Evolutionary conservation across 2,113 vertebrate species (phyloP).

Genomic region (Sapajus apella): DNA sequence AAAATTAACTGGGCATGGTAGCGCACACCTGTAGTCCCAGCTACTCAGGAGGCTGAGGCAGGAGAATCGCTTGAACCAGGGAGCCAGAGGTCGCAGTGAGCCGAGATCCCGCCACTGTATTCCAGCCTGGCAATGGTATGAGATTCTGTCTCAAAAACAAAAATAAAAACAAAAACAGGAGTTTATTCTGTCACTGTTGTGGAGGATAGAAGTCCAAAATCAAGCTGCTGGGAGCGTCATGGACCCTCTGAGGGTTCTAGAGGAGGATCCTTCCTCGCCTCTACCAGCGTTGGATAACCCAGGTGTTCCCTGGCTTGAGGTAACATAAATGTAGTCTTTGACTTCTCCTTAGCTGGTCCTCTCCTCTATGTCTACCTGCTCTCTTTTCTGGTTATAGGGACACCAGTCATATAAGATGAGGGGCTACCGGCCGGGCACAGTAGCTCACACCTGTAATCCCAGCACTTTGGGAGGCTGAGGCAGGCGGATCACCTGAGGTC

Average conservation of each 20-base stretch:
- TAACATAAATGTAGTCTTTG: not conserved
- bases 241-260: not conserved
- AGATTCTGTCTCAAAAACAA: too few relatives aligned
- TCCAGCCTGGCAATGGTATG: too few relatives aligned
- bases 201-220: not conserved
- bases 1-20: too few relatives aligned
- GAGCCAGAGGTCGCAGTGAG: too few relatives aligned
- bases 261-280: not conserved
- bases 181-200: not conserved
- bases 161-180: not conserved
- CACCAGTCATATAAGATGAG: not conserved
- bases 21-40: too few relatives aligned
- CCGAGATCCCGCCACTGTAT: too few relatives aligned
- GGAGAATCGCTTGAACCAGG: too few relatives aligned
- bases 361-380: not conserved
- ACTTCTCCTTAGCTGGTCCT: not conserved
- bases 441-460: too few relatives aligned
- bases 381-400: not conserved
- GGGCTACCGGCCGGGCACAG: too few relatives aligned
- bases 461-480: too few relatives aligned
- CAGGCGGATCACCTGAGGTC: too few relatives aligned
- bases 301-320: not conserved
- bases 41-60: too few relatives aligned
- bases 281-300: not conserved
- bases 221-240: not conserved